A percentile compares a stretch with the other conserved stretches of the same genome.
Evolutionary conservation across 2,888 invertebrate species (phyloP).

Genomic region (Crepidodera aurea): DNA sequence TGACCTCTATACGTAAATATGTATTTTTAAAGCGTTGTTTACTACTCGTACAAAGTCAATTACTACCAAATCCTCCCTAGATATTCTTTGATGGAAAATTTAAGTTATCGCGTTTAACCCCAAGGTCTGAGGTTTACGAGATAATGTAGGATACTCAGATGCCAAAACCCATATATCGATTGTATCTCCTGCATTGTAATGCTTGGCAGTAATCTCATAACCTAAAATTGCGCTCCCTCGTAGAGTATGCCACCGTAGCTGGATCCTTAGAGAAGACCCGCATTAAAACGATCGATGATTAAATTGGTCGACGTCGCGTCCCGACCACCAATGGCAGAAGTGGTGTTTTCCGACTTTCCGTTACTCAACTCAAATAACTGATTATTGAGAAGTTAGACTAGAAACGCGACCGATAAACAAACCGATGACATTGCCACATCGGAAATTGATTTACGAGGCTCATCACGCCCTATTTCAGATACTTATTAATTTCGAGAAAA

Average conservation of each 20-base stretch:
- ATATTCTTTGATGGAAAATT: too few relatives aligned
- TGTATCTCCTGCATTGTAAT: too few relatives aligned
- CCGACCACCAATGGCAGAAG: background rate
- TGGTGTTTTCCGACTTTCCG: conserved; percentile 1
- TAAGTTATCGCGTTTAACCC: too few relatives aligned
- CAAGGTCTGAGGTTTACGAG: too few relatives aligned
- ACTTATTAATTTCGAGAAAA: background rate
- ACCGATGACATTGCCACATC: conserved; percentile 3
- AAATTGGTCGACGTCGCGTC: conserved; percentile 17
- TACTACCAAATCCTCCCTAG: too few relatives aligned
- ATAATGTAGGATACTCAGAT: too few relatives aligned
- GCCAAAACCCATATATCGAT: too few relatives aligned
- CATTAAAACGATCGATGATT: conserved; percentile 28
- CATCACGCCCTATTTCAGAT: background rate
- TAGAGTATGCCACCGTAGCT: conserved; percentile 9
- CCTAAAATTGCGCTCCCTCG: too few relatives aligned
- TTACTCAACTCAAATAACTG: background rate
- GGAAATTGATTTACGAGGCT: conserved; percentile 6
- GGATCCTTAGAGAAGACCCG: conserved; percentile 26
- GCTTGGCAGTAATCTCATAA: too few relatives aligned
- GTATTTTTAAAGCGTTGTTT: too few relatives aligned
- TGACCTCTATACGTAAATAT: too few relatives aligned
- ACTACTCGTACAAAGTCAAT: too few relatives aligned
- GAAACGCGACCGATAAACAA: conserved; percentile 4
- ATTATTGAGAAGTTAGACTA: background rate